Percentiles rank a stretch among this genome's conserved stretches.
These are phyloP conservation scores for Synergus itoensis DNA, from an alignment of 2,888 invertebrate species.

Conservation along the genomic window DNA sequence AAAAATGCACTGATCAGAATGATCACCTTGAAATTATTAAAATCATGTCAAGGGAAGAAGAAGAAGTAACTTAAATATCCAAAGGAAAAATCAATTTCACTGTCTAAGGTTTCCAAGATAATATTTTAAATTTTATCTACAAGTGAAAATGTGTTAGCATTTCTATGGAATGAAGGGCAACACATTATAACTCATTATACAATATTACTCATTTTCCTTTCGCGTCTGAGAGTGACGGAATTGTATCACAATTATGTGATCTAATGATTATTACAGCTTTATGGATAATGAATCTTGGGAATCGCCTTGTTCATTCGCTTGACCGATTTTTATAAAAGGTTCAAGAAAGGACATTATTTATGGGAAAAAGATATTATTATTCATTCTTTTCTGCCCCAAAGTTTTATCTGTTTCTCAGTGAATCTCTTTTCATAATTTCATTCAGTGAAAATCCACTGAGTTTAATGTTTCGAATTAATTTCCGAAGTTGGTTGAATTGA, in stretches of 20 bases:
- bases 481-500: background rate
- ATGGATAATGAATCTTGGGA: constrained; percentile 3
- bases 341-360: constrained; percentile 25
- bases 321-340: constrained; percentile 14
- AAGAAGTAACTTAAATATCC: background rate
- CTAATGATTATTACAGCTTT: background rate
- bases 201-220: background rate
- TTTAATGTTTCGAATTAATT: too few relatives aligned
- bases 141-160: background rate
- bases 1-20: background rate
- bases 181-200: background rate
- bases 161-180: background rate
- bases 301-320: constrained; percentile 11
- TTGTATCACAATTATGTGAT: background rate
- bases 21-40: background rate
- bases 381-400: background rate
- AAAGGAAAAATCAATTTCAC: background rate
- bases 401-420: too few relatives aligned
- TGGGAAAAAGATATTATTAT: background rate
- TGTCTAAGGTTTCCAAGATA: background rate
- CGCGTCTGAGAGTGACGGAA: background rate
- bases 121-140: background rate
- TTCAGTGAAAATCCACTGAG: too few relatives aligned
- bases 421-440: too few relatives aligned
- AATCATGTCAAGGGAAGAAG: background rate